phyloP scores from a whole-genome alignment of 2,888 invertebrate genomes.

The Campaea margaritaria region DNA sequence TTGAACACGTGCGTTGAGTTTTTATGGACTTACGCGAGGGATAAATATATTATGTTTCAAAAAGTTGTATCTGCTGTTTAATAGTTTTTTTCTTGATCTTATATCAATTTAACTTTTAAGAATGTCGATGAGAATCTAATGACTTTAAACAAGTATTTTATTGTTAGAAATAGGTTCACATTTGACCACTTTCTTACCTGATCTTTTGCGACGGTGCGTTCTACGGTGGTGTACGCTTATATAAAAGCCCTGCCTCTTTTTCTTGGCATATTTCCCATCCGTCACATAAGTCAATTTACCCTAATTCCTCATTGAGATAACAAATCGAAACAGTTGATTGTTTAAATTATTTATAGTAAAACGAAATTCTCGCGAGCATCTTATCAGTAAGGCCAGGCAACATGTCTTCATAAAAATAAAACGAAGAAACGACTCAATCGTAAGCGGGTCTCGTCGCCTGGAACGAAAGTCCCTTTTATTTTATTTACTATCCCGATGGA shows the following conservation, averaged over 20 bases:
- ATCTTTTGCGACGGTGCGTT: too few relatives aligned
- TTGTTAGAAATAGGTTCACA: too few relatives aligned
- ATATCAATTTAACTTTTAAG: too few relatives aligned
- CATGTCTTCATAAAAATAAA: slow-evolving; percentile 80
- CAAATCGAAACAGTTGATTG: slow-evolving; percentile 10
- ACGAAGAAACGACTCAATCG: slow-evolving; percentile 63
- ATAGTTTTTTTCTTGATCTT: too few relatives aligned
- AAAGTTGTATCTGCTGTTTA: background rate
- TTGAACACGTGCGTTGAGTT: slow-evolving; percentile 33
- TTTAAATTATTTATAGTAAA: slow-evolving; percentile 19
- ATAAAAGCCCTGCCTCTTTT: too few relatives aligned
- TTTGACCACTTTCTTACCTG: too few relatives aligned
- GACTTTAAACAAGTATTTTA: too few relatives aligned
- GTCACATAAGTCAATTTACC: background rate
- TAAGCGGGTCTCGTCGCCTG: slow-evolving; percentile 59
- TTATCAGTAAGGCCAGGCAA: slow-evolving; percentile 58
- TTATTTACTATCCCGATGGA: slow-evolving; percentile 72
- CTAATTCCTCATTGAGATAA: background rate
- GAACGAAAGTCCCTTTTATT: slow-evolving; percentile 72
- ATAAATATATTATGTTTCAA: background rate
- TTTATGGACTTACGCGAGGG: slow-evolving; percentile 1
- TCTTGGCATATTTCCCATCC: too few relatives aligned
- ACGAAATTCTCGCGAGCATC: slow-evolving; percentile 47
- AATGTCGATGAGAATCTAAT: too few relatives aligned
- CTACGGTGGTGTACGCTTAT: too few relatives aligned